Evolutionary conservation across 1,140 invertebrate genomes (phyloP), one percentile per base, ranked within the genome.

Genomic region (Atta colombica): DNA sequence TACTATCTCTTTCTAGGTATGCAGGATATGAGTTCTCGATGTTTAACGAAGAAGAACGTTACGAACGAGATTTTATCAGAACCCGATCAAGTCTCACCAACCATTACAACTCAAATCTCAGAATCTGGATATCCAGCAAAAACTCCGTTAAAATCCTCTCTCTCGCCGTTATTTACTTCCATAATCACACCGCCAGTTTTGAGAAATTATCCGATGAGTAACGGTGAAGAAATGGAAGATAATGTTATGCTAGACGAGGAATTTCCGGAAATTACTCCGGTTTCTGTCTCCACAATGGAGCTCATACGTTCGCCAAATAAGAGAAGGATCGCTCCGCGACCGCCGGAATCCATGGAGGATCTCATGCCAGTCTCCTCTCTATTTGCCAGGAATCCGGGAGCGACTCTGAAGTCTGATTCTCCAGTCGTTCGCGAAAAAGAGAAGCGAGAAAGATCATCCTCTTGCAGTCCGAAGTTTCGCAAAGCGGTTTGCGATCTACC

Each of bases 351-450:
- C 1, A 7, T 31, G 3, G 97, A 97, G 77, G 96, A 97, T 31
- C n/a, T 63, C 60, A 89, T 91, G 12, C 69, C 87, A 16, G 84
- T 80, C 5, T 86, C 92, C 14, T 87, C 91, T 18, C 58, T 96
- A 16, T 96, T 96, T 55, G 94, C 95, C 85, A 95, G 97, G 85
- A 97, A 97, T 91, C 96, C 96, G 3, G 93, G 95, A n/a, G 95
- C 95, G 3, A 94, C 88, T 88, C 90, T 96, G 21, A 97, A 96
- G 90, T 96, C 96, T 0, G 96, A 97, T 88, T 96, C 96, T 1
- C 97, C 97, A 0, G 97, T 97, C 1, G 97, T 97, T 3, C 95
- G 97, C 6, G 97, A 97, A 90, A 97, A 97, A 91, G 97, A 97
- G 85, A 98, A 98, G 92, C 94, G 97, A 8, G 97, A 97, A 84